Evolutionary conservation across 2,888 invertebrate genomes (phyloP).

Genomic region (Archips crataeganus): DNA sequence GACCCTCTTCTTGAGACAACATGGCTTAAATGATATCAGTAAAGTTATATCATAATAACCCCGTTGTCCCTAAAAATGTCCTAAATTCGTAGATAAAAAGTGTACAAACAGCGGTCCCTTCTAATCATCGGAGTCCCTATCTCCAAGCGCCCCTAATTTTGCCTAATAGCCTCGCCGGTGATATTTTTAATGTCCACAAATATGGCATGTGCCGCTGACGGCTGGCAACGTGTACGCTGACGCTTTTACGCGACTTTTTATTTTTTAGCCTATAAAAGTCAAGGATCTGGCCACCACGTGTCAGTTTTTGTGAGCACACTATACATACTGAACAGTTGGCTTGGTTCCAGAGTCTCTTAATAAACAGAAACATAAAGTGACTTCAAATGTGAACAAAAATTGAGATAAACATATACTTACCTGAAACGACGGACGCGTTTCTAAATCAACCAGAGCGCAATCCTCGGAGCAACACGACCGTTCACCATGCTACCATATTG

Average conservation of each 20-base stretch:
- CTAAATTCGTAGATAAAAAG: background rate
- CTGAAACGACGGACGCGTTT: too few relatives aligned
- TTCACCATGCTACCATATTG: too few relatives aligned
- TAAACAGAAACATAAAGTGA: too few relatives aligned
- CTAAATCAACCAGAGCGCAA: too few relatives aligned
- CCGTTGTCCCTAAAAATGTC: background rate
- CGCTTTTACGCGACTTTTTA: background rate
- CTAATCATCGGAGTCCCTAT: conserved; percentile 17
- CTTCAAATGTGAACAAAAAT: too few relatives aligned
- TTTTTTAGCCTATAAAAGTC: background rate
- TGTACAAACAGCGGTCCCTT: conserved; percentile 1
- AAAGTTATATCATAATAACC: background rate
- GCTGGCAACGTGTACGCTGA: background rate
- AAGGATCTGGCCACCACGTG: background rate
- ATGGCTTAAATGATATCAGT: background rate
- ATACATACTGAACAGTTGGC: too few relatives aligned
- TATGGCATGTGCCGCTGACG: conserved; percentile 30
- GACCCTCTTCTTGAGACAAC: too few relatives aligned
- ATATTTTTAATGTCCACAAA: conserved; percentile 40
- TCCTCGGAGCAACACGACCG: too few relatives aligned
- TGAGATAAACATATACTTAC: too few relatives aligned
- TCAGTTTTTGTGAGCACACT: too few relatives aligned
- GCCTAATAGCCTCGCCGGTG: conserved; percentile 25
- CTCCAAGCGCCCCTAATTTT: conserved; percentile 17
- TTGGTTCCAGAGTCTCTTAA: too few relatives aligned